These are phyloP conservation scores for Xestia ashworthii DNA, from an alignment of 2,888 invertebrate species.

Conservation along the genomic window DNA sequence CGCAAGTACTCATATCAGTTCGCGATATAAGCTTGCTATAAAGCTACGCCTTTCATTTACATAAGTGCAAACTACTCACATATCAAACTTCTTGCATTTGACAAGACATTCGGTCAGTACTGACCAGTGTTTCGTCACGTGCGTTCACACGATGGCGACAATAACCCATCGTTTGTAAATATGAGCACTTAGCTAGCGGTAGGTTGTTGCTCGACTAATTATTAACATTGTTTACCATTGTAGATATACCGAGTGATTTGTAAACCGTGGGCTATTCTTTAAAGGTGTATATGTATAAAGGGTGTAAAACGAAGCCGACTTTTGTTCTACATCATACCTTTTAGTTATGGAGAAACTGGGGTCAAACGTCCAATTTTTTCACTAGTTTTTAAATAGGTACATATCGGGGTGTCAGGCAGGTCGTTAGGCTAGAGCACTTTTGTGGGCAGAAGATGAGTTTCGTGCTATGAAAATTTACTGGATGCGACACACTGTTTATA, in stretches of 20 bases:
- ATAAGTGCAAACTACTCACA: background rate
- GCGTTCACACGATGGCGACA: constrained; percentile 34
- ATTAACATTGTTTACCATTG: constrained; percentile 39
- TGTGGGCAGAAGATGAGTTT: too few species aligned
- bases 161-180: constrained; percentile 28
- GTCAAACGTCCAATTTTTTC: too few species aligned
- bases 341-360: too few species aligned
- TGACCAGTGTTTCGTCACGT: constrained; percentile 43
- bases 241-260: background rate
- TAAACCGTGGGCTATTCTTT: background rate
- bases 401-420: too few species aligned
- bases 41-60: background rate
- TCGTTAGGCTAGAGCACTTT: too few species aligned
- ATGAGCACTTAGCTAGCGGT: constrained; percentile 12
- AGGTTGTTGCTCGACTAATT: constrained; percentile 33
- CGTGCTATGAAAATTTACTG: too few species aligned
- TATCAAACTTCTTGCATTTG: background rate
- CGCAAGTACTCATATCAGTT: background rate
- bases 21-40: background rate
- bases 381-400: too few species aligned
- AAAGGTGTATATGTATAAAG: too few species aligned
- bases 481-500: too few species aligned
- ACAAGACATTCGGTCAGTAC: background rate
- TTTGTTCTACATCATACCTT: too few species aligned
- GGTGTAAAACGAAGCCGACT: too few species aligned